Evolutionary conservation across 2,113 vertebrate genomes (phyloP).

Genomic region (Bos javanicus): DNA sequence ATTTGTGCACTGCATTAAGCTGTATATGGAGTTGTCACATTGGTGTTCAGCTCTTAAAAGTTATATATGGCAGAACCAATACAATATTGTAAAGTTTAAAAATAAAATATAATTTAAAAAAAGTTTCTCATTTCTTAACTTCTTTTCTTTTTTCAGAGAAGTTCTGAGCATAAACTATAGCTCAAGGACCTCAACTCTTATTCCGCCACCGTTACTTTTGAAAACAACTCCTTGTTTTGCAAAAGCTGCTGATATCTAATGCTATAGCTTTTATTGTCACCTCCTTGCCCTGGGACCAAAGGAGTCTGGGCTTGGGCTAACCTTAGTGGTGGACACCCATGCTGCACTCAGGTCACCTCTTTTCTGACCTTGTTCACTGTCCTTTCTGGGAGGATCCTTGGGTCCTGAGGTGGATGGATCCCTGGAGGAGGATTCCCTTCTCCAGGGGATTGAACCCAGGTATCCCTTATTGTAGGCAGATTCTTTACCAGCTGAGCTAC

Average conservation of each 20-base stretch:
- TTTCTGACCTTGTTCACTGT: background rate
- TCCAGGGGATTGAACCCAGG: rapidly evolving
- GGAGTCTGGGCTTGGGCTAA: background rate
- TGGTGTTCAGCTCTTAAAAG: background rate
- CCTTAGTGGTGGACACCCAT: background rate
- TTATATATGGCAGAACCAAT: background rate
- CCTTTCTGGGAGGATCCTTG: background rate
- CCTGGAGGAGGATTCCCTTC: background rate
- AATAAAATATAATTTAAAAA: background rate
- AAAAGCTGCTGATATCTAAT: background rate
- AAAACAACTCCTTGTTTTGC: background rate
- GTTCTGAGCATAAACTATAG: background rate
- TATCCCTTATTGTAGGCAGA: background rate
- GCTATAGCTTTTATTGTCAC: background rate
- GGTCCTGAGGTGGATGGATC: background rate
- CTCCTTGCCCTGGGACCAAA: background rate
- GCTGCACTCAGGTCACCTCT: background rate
- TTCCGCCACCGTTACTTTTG: background rate
- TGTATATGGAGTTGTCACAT: background rate
- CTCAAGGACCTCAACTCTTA: background rate
- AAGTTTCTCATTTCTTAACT: background rate
- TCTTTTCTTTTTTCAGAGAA: background rate
- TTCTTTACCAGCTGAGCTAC: background rate
- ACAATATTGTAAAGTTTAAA: too few relatives aligned
- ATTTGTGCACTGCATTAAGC: background rate